Percentiles rank a stretch among this genome's conserved stretches.
Evolutionary conservation across 2,797 vertebrate genomes (phyloP).

Genomic region (Pantherophis alleghaniensis): DNA sequence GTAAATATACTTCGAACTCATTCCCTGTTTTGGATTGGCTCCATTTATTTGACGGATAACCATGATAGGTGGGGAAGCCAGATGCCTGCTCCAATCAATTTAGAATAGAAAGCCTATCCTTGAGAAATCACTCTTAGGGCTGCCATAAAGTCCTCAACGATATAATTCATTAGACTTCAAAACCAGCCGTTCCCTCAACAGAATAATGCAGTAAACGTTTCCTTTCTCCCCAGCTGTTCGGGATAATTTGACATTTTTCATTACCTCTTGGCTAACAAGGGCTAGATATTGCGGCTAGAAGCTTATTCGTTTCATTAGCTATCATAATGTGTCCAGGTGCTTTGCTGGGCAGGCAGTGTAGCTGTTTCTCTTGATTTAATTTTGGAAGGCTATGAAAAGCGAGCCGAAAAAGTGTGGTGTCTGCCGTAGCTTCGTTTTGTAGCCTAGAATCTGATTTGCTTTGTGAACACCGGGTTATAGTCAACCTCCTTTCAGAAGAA

Average conservation of each 20-base stretch:
- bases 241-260: slow-evolving; percentile 11
- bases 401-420: accelerated
- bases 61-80: background rate
- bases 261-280: slow-evolving; percentile 12
- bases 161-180: background rate
- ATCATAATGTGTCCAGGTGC: background rate
- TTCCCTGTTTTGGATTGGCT: background rate
- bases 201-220: background rate
- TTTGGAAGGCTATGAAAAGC: background rate
- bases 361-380: slow-evolving; percentile 1
- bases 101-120: background rate
- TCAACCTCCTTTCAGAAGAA: slow-evolving; percentile 10
- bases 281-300: background rate
- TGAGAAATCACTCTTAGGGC: background rate
- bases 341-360: slow-evolving; percentile 6
- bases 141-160: background rate
- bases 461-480: slow-evolving; percentile 16
- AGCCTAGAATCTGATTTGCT: slow-evolving; percentile 23
- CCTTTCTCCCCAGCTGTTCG: background rate
- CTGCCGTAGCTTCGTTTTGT: slow-evolving; percentile 30
- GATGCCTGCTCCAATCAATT: background rate
- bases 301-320: background rate
- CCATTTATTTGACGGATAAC: background rate
- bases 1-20: background rate
- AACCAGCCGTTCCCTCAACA: background rate